Evolutionary conservation across 2,113 vertebrate genomes (phyloP), one percentile per base, ranked within the genome.

Genomic region (Aegithalos caudatus): DNA sequence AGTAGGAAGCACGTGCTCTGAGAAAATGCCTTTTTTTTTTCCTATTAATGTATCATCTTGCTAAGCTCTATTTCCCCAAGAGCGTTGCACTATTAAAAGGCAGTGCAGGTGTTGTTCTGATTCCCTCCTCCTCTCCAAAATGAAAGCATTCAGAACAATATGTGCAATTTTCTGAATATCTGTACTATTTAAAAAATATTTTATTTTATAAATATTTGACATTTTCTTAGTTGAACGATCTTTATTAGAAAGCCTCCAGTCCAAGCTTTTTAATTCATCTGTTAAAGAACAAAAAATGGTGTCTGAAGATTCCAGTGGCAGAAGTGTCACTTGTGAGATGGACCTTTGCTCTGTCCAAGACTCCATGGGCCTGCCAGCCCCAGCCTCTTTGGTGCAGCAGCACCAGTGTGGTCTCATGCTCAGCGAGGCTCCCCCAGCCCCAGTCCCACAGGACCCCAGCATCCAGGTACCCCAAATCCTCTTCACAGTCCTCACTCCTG

Each of bases 371-470:
- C 42, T 10, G 21, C 31, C 21, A 48, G 31, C 14, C 37, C 9
- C 2, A 14, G 29, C 6, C 11, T 20, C 42, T 33, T 15, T 0
- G 1, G 42, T 14, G 14, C 21, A 84, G 56, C 8, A 17, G 27
- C 80, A 66, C 18, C 12, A 17, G 27, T 10, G 33, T 12, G 3
- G 48, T 20, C 23, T 31, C 8, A 2, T 7, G 18, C 29, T 35
- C 50, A 25, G n/a, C 56, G 42, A 67, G 19, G 37, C 14, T 60
- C 15, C 17, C 11, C 17, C 2, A 2, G 14, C 14, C 35, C 29
- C 42, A 57, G 19, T 54, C 69, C 27, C 24, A 18, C 40, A 85
- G 35, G 3, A 31, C 37, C 21, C 31, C 14, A 8, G 28, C 33
- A 35, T 9, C 57, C n/a, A 61, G 42, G 27, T 10, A 47, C 14